Base-by-base conservation (phyloP, 1,140 invertebrate genomes). In the Drosophila watanabei region DNA sequence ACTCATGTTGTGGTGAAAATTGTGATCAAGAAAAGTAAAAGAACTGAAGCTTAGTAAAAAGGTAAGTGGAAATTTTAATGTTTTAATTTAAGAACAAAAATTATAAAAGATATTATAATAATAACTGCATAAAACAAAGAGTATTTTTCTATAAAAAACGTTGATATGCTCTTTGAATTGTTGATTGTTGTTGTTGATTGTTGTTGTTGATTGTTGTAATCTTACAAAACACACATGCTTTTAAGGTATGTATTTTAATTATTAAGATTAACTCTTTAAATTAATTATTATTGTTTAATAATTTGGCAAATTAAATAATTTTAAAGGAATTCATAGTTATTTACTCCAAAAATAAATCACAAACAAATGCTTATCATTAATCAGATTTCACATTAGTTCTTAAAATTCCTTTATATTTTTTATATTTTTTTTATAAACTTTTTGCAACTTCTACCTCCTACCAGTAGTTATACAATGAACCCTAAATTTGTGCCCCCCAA, bases 401-500 rank as follows among this genome's bases (percentile, higher is more conserved):
- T 14, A 52, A 18, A 4, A 13, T 20, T 8, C 7, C 7, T 16
- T 14, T 14, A n/a, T n/a, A n/a, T n/a, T n/a, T n/a, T n/a, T n/a
- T n/a, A n/a, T n/a, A n/a, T n/a, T n/a, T n/a, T n/a, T n/a, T 37
- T 30, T 32, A 18, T 7, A 52, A 18, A 9, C 30, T 32, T 11
- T 24, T 56, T 56, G 18, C 32, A 20, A 37, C 14, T 24, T 24
- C n/a, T 57, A 57, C 35, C 35, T 57, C 14, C 20, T 56, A 39
- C 33, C 54, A 56, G 5, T 9, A 11, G 18, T 13, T 5, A 37
- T 16, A 7, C 33, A 10, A 56, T 0, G 2, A 57, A 57, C 35
- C 57, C 37, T 30, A 30, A 24, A 6, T 32, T 20, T 5, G 16
- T 10, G 51, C 35, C 66, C 30, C 24, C 54, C 11, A 9, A 41